These are phyloP conservation scores for Leptinotarsa texana DNA, from an alignment of 1,140 invertebrate genomes.

Conservation along the genomic window DNA sequence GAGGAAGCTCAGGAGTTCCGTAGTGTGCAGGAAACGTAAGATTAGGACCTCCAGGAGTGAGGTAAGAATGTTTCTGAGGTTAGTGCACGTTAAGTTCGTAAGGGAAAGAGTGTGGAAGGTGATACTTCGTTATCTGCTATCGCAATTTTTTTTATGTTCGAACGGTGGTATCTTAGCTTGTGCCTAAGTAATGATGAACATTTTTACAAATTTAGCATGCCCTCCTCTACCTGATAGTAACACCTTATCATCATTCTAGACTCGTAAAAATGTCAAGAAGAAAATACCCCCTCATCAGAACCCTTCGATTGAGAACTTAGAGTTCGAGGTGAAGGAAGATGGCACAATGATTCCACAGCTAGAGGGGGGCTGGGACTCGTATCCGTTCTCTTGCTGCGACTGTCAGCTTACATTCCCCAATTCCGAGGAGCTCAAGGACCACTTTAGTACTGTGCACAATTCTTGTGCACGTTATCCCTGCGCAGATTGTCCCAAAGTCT, in stretches of 20 bases:
- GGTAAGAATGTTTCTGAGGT: conserved; percentile 2
- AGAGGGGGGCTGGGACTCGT: conserved; percentile 55
- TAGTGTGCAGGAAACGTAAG: conserved; percentile 15
- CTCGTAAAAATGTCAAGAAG: conserved; percentile 18
- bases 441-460: conserved; percentile 61
- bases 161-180: no score
- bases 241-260: conserved; percentile 3
- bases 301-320: conserved; percentile 33
- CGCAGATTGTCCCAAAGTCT: conserved; percentile 64
- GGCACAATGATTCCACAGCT: conserved; percentile 47
- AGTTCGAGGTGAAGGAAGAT: conserved; percentile 50
- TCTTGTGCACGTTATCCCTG: conserved; percentile 62
- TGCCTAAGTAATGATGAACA: no score
- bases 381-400: conserved; percentile 63
- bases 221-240: no score
- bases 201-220: no score
- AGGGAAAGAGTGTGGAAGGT: no score
- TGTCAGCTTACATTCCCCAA: conserved; percentile 60
- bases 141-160: no score
- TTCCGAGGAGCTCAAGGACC: conserved; percentile 59
- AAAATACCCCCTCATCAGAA: conserved; percentile 10
- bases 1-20: not conserved
- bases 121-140: no score
- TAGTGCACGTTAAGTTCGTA: no score
- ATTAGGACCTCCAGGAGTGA: conserved; percentile 20